A percentile compares a stretch with the other conserved stretches of the same genome.
These are phyloP conservation scores for Epinotia brunnichana DNA, from an alignment of 2,888 invertebrate genomes.

Conservation along the genomic window DNA sequence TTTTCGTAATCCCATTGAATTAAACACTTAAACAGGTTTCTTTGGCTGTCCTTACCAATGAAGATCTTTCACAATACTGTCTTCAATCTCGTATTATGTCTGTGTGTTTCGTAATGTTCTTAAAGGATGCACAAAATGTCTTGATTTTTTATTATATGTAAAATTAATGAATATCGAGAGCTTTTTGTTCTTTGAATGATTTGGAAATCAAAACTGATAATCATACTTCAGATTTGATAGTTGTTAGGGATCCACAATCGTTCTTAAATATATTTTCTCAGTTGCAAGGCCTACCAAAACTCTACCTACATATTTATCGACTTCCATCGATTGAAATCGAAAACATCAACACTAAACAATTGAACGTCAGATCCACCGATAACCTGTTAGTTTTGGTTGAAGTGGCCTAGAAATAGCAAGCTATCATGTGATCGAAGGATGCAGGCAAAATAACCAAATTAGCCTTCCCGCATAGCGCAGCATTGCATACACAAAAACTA, in stretches of 20 bases:
- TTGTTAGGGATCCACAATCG: background rate
- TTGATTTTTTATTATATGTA: background rate
- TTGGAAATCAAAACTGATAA: too few species aligned
- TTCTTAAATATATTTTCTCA: background rate
- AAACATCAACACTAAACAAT: slow-evolving; percentile 21
- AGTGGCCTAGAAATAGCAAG: slow-evolving; percentile 45
- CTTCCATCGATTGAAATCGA: slow-evolving; percentile 3
- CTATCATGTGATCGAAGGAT: slow-evolving; percentile 54
- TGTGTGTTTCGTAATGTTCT: slow-evolving; percentile 19
- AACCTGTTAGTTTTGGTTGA: slow-evolving; percentile 28
- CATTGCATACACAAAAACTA: slow-evolving; percentile 57
- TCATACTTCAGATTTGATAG: too few species aligned
- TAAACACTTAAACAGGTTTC: slow-evolving; percentile 21
- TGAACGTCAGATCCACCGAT: slow-evolving; percentile 23
- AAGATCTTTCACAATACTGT: slow-evolving; percentile 33
- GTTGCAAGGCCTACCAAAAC: slow-evolving; percentile 2
- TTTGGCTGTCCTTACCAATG: slow-evolving; percentile 15
- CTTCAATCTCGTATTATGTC: slow-evolving; percentile 10
- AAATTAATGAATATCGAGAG: background rate
- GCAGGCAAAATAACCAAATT: slow-evolving; percentile 52
- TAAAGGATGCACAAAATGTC: background rate
- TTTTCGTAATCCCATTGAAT: slow-evolving; percentile 10
- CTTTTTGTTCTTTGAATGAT: background rate
- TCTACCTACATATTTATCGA: slow-evolving; percentile 19
- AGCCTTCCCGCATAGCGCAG: slow-evolving; percentile 57